Base-by-base conservation (phyloP, 2,888 invertebrate genomes). In the Patella pellucida region DNA sequence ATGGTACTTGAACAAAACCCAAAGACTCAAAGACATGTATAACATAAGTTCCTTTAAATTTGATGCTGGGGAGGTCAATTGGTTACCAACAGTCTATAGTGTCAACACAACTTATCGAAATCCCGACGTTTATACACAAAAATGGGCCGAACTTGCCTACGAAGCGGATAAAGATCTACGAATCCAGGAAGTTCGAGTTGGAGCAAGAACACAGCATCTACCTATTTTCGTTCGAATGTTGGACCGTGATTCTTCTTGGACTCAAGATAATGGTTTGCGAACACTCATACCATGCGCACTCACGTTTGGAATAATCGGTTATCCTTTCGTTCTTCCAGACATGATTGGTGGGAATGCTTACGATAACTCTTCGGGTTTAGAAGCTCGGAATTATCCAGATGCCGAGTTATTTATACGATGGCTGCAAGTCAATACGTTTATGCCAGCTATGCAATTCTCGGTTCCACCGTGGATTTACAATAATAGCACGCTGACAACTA, bases 381-480 rank as follows among this genome's bases (percentile, higher is more conserved):
- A 72, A 52, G 77, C 78, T 52, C 69, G 27, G 27, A 71, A 56
- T n/a, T 76, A 79, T 9, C 85, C 88, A 31, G 85, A 86, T 11
- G 80, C 83, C 41, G 91, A 92, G 80, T 86, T 92, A 4, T 95
- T 94, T 85, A 93, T 96, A 50, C 92, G 96, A 85, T 98, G 98
- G 98, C 91, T 95, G 68, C 94, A 96, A 87, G 92, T 97, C 85
- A 95, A 96, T 2, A 95, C 96, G 0, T 97, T 99, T 90, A 91
- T 98, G 83, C 97, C 98, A 0, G 95, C 97, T 0, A 95, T 98
- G 91, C 95, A 97, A 87, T 97, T 96, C 85, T 96, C 96, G 0
- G 82, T 87, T 1, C 84, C 84, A 0, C 89, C 92, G 93, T 0
- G 97, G 85, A 72, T 74, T 1, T 88, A 83, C 76, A 78, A 85